Evolutionary conservation across 2,113 vertebrate genomes (phyloP).

Genomic region (Cheirogaleus medius): DNA sequence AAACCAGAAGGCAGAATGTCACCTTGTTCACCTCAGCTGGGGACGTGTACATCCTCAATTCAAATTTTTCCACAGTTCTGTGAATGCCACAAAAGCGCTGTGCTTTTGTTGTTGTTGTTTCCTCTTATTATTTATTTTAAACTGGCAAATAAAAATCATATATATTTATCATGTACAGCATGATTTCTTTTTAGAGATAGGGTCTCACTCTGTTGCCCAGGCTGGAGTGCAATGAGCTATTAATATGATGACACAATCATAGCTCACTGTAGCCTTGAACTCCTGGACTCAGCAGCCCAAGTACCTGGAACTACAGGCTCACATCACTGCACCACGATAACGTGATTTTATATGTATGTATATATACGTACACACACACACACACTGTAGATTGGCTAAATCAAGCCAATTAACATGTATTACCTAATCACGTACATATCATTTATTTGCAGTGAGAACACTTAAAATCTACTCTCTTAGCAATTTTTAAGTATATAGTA

Average conservation of each 20-base stretch:
- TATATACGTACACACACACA: too few species aligned
- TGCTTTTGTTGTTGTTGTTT: background rate
- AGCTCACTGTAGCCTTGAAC: too few species aligned
- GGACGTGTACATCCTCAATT: too few species aligned
- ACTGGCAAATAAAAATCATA: too few species aligned
- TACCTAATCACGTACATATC: background rate
- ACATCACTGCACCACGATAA: too few species aligned
- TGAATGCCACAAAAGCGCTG: fast-evolving
- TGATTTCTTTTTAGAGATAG: background rate
- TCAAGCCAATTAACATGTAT: too few species aligned
- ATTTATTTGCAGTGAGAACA: background rate
- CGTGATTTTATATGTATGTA: too few species aligned
- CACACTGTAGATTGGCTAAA: too few species aligned
- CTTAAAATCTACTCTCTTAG: background rate
- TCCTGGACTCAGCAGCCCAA: too few species aligned
- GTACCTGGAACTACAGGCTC: too few species aligned
- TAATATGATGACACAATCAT: too few species aligned
- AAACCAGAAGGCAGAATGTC: background rate
- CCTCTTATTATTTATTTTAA: background rate
- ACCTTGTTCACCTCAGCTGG: background rate
- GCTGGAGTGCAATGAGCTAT: too few species aligned
- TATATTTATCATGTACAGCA: background rate
- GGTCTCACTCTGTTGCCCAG: background rate
- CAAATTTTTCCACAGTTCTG: fast-evolving
- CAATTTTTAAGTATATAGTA: background rate